Base-by-base conservation (phyloP, 2,113 vertebrate species). In the Campylorhamphus procurvoides region DNA sequence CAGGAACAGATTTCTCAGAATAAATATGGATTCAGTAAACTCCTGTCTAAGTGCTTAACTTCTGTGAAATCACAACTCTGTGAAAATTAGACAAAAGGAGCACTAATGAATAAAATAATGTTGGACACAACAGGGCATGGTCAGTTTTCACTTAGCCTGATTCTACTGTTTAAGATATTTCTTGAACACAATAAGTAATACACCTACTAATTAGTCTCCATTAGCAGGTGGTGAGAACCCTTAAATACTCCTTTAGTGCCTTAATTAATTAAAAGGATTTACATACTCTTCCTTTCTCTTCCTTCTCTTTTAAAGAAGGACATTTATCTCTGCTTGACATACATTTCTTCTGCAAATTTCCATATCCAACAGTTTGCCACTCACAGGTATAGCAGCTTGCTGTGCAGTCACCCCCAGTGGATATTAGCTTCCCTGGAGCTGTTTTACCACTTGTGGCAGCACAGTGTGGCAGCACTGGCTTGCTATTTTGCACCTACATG, bases 311-410 rank as follows among this genome's bases (percentile, higher is more conserved):
- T 88, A 89, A 94, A 78, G 40, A 86, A 75, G 64, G 50, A 81
- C 88, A 86, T 95, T 90, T 95, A 91, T 94, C 72, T 96, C 94
- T 90, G 87, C 91, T 95, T 94, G 87, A 80, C 55, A 77, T 93
- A 81, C 44, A 74, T 96, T 94, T 94, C 50, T 94, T 83, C 72
- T 86, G 59, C 64, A 71, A 60, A 93, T 92, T 93, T 88, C 68
- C 64, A 63, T 86, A 60, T 60, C 42, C 4, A 16, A 37, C 46
- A 86, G 49, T 95, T 90, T 94, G 60, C 72, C 47, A 49, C 52
- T 90, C 44, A n/a, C n/a, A 28, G 42, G 72, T 88, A 62, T 83
- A 91, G 42, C 68, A 88, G 50, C 82, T 93, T 80, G 84, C 87
- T 96, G 87, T 77, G 71, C 93, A 91, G 85, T 95, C 75, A 77